Evolutionary conservation across 1,140 invertebrate species (phyloP).

Genomic region (Trichonephila clavata): DNA sequence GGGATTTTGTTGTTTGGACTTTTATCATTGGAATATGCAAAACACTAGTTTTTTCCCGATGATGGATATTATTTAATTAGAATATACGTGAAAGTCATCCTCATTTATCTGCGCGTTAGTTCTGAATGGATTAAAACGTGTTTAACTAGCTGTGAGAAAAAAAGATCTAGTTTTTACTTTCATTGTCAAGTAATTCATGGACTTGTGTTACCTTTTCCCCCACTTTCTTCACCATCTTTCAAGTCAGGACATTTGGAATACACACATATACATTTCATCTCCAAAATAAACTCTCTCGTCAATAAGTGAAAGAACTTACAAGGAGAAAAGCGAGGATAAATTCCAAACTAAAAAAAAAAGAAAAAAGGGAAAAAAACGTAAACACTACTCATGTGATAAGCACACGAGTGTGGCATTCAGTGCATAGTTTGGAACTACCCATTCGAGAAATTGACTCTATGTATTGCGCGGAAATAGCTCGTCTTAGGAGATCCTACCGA

Average conservation of each 20-base stretch:
- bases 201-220: not conserved
- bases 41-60: not conserved
- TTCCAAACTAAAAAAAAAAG: not conserved
- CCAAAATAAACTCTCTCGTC: not conserved
- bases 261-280: not conserved
- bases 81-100: no score
- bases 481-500: slow-evolving; percentile 47
- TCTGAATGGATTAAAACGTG: not conserved
- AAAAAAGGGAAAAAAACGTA: not conserved
- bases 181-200: not conserved
- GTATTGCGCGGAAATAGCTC: slow-evolving; percentile 43
- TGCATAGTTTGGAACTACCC: slow-evolving; percentile 61
- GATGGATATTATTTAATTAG: not conserved
- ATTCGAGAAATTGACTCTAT: slow-evolving; percentile 70
- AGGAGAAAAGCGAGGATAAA: not conserved
- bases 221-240: not conserved
- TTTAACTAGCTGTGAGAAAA: not conserved
- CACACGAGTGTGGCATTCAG: not conserved
- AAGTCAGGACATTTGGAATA: not conserved
- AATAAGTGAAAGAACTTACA: not conserved
- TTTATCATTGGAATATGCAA: not conserved
- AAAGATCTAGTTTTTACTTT: no score
- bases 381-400: not conserved
- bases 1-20: not conserved
- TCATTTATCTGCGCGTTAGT: not conserved